Percentiles rank a stretch among this genome's conserved stretches.
These are phyloP conservation scores for Catocala nupta DNA, from an alignment of 2,888 invertebrate species.

Conservation along the genomic window DNA sequence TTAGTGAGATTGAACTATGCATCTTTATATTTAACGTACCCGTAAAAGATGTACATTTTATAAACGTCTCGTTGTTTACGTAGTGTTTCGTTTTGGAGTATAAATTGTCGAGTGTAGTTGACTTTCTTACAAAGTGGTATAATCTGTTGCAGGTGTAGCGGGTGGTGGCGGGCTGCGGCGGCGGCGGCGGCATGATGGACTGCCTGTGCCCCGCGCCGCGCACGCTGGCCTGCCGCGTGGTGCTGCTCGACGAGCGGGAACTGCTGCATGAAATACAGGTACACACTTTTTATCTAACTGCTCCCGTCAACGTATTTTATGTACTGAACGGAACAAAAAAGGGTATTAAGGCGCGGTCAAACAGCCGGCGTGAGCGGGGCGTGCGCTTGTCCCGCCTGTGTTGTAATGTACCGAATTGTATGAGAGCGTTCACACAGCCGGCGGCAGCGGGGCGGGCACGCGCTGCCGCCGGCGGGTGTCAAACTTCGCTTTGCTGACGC, in stretches of 20 bases:
- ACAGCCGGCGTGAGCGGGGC: too few relatives aligned
- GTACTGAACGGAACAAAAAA: too few relatives aligned
- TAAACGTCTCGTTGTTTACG: slow-evolving; percentile 2
- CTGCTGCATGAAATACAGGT: slow-evolving; percentile 96
- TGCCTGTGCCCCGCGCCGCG: slow-evolving; percentile 88
- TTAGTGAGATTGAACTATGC: too few relatives aligned
- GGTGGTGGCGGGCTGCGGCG: slow-evolving; percentile 57
- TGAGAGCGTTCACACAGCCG: too few relatives aligned
- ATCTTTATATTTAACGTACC: too few relatives aligned
- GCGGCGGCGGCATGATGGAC: slow-evolving; percentile 81
- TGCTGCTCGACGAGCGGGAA: slow-evolving; percentile 96
- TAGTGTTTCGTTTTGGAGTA: slow-evolving; percentile 9
- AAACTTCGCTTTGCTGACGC: too few relatives aligned
- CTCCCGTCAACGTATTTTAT: background rate
- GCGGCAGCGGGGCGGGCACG: too few relatives aligned
- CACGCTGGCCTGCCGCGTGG: slow-evolving; percentile 92
- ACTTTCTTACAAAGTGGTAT: slow-evolving; percentile 21
- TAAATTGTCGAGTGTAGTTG: slow-evolving; percentile 16
- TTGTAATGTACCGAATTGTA: too few relatives aligned
- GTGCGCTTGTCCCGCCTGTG: too few relatives aligned
- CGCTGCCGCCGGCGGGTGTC: too few relatives aligned
- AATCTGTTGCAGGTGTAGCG: slow-evolving; percentile 52
- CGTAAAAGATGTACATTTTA: background rate
- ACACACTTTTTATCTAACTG: slow-evolving; percentile 49
- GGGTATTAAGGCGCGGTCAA: too few relatives aligned